Conservation (phyloP, 2,113 vertebrate genomes). For the Stigmatopora argus region DNA sequence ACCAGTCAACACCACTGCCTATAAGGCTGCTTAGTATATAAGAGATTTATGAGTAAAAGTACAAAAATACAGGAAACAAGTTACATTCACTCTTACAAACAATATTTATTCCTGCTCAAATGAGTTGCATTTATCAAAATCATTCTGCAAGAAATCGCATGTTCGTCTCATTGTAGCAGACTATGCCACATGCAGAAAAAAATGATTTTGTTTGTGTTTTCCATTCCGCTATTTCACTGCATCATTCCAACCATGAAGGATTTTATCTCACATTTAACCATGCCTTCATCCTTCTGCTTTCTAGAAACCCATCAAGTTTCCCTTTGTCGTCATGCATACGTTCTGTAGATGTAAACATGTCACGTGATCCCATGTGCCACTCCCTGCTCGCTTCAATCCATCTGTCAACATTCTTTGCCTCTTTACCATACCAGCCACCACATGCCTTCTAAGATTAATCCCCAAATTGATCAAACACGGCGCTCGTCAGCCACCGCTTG, state of each 20-base stretch:
- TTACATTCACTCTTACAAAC: not conserved
- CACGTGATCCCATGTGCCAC: conserved; percentile 11
- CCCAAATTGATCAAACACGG: conserved; percentile 12
- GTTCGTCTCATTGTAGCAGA: not conserved
- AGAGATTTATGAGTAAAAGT: not conserved
- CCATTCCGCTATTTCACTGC: no score
- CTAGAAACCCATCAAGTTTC: conserved; percentile 20
- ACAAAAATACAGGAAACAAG: not conserved
- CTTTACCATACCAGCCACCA: conserved; percentile 2
- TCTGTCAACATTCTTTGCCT: conserved; percentile 26
- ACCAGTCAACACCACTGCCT: conserved; percentile 25
- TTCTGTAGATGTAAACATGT: conserved; percentile 15
- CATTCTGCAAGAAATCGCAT: not conserved
- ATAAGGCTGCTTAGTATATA: conserved; percentile 19
- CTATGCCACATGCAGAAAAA: not conserved
- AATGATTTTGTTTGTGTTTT: not conserved
- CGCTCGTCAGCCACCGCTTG: not conserved
- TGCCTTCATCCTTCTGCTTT: not conserved
- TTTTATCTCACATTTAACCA: not conserved
- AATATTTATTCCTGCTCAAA: not conserved
- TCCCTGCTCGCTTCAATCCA: conserved; percentile 23
- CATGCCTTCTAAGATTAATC: conserved; percentile 15
- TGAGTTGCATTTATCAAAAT: not conserved
- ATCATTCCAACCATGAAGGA: not conserved
- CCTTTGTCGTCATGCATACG: conserved; percentile 8